Conservation (phyloP, 2,888 invertebrate species). For the Scaptomyza flava region DNA sequence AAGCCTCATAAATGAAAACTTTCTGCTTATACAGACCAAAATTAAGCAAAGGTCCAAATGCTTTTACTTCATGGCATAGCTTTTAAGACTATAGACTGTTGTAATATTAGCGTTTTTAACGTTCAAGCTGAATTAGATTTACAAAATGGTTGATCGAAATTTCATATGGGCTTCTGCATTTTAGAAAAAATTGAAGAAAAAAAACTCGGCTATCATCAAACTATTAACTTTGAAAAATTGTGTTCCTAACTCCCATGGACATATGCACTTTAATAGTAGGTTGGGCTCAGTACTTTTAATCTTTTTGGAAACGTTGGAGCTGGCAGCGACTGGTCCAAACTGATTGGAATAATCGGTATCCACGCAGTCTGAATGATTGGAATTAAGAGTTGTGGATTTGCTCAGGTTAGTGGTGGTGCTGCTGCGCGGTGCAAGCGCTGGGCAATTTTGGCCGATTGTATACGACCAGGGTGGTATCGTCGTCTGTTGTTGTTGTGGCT, state of each 20-base stretch:
- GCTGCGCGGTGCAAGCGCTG: constrained; percentile 55
- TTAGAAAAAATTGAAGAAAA: too few species aligned
- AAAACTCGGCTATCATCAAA: background rate
- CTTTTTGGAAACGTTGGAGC: constrained; percentile 82
- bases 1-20: background rate
- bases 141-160: too few species aligned
- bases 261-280: background rate
- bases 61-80: too few species aligned
- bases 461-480: constrained; percentile 70
- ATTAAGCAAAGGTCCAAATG: background rate
- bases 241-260: background rate
- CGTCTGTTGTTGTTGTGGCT: constrained; percentile 36
- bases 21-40: background rate
- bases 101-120: too few species aligned
- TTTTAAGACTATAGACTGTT: too few species aligned
- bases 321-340: constrained; percentile 68
- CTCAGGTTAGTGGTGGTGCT: constrained; percentile 35
- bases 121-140: too few species aligned
- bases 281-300: constrained; percentile 80
- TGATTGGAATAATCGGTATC: constrained; percentile 65
- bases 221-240: constrained; percentile 3
- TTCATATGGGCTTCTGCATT: too few species aligned
- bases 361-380: constrained; percentile 65
- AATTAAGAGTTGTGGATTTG: constrained; percentile 60
- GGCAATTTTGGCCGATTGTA: constrained; percentile 40